Conservation (phyloP, 2,797 vertebrate species). For the Macroramphosus scolopax region DNA sequence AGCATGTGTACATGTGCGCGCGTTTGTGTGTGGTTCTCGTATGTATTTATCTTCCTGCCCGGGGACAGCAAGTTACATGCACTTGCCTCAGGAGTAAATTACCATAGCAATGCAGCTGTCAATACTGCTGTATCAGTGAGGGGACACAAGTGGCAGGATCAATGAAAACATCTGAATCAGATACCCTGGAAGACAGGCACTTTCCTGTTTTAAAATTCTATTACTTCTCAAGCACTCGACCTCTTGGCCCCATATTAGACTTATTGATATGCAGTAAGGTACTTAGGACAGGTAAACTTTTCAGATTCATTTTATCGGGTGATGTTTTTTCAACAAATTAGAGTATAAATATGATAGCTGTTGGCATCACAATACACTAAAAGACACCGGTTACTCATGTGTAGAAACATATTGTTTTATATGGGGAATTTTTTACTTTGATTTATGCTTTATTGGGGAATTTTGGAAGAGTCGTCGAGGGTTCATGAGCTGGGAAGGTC, state of each 20-base stretch:
- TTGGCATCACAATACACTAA: no score
- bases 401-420: no score
- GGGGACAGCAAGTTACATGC: constrained; percentile 38
- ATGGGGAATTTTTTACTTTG: no score
- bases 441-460: no score
- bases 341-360: no score
- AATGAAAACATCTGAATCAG: constrained; percentile 70
- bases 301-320: constrained; percentile 27
- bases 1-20: constrained; percentile 20
- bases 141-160: constrained; percentile 69
- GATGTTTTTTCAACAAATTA: constrained; percentile 30
- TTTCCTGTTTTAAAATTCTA: constrained; percentile 60
- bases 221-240: constrained; percentile 59
- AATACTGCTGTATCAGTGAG: constrained; percentile 68
- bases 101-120: constrained; percentile 75
- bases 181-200: constrained; percentile 49
- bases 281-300: constrained; percentile 39
- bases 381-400: no score
- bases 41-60: constrained; percentile 40
- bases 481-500: no score
- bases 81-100: constrained; percentile 68
- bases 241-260: constrained; percentile 41
- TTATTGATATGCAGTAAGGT: constrained; percentile 52
- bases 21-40: constrained; percentile 13
- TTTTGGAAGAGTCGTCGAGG: no score